Conservation (phyloP, 1,140 invertebrate genomes). For the Aphaenogaster ashmeadi region DNA sequence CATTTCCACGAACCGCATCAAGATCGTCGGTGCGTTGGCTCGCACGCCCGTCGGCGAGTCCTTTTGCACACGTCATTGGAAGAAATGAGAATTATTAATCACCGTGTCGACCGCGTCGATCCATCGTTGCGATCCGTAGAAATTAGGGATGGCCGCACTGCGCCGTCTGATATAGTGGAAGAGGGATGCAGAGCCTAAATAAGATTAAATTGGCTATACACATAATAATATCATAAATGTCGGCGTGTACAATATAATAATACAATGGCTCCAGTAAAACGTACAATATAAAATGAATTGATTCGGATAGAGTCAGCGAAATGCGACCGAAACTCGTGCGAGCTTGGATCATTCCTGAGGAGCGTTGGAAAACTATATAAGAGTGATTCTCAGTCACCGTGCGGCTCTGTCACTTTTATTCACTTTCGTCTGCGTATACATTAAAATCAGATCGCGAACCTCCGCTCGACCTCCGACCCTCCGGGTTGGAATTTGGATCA, state of each 20-base stretch:
- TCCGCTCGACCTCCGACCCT: conserved; percentile 80
- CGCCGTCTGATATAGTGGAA: background rate
- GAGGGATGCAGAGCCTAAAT: background rate
- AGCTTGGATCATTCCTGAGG: background rate
- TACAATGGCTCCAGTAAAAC: background rate
- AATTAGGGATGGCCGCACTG: background rate
- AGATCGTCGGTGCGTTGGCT: conserved; percentile 36
- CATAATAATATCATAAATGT: background rate
- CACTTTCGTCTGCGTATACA: conserved; percentile 49
- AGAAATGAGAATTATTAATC: conserved; percentile 49
- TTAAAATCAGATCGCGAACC: conserved; percentile 79
- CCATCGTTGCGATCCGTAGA: background rate
- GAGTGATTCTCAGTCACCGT: conserved; percentile 63
- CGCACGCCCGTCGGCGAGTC: background rate
- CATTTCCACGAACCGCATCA: conserved; percentile 36
- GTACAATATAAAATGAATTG: background rate
- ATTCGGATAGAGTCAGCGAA: background rate
- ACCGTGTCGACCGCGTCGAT: background rate
- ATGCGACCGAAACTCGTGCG: background rate
- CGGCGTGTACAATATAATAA: background rate
- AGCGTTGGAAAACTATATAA: conserved; percentile 54
- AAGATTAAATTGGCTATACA: background rate
- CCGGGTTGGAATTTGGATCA: conserved; percentile 84
- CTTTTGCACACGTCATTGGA: conserved; percentile 39
- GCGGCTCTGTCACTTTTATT: conserved; percentile 58